phyloP scores from a whole-genome alignment of 2,888 invertebrate genomes.

The Ephialtes manifestator region DNA sequence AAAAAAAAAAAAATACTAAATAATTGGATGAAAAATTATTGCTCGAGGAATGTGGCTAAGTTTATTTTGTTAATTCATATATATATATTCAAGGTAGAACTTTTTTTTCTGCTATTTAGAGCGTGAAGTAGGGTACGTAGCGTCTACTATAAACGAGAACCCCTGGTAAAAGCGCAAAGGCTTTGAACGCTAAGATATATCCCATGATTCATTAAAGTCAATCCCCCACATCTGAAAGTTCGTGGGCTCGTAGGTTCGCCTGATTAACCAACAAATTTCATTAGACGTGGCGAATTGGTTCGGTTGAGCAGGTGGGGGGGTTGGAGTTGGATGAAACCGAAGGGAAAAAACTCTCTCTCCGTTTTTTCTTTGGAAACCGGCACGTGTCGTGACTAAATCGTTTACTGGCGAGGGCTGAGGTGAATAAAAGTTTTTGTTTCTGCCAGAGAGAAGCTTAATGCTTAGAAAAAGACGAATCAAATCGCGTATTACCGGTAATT shows the following conservation, averaged over 20 bases:
- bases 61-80: neutral
- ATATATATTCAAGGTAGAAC: neutral
- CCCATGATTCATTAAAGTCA: constrained; percentile 53
- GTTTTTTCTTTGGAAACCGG: constrained; percentile 17
- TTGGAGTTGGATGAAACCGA: constrained; percentile 19
- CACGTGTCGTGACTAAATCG: constrained; percentile 14
- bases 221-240: constrained; percentile 53
- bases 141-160: neutral
- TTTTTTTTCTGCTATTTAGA: neutral
- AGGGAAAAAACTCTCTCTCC: constrained; percentile 10
- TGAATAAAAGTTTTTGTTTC: constrained; percentile 21
- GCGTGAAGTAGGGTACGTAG: neutral
- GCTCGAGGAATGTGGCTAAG: neutral
- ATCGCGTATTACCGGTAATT: neutral
- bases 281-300: constrained; percentile 54
- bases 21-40: neutral
- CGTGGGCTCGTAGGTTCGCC: constrained; percentile 36
- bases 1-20: neutral
- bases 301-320: constrained; percentile 7
- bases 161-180: neutral
- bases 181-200: constrained; percentile 17
- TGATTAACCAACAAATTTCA: constrained; percentile 62
- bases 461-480: neutral
- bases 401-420: neutral
- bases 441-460: neutral